Base-by-base conservation (phyloP, 1,140 invertebrate genomes). In the Pogonus chalceus region DNA sequence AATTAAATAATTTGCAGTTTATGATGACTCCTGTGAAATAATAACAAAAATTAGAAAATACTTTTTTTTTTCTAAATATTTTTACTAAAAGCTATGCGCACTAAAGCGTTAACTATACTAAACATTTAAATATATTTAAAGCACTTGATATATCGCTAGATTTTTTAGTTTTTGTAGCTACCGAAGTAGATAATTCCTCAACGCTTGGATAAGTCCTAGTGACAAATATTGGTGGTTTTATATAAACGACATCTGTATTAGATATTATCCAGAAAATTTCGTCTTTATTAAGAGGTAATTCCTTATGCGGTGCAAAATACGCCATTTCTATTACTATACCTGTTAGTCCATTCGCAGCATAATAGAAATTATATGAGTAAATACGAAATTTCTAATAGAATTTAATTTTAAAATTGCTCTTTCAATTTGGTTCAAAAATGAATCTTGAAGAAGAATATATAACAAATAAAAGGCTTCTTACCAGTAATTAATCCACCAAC, bases 401-500 rank as follows among this genome's bases (percentile, higher is more conserved):
- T n/a, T n/a, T n/a, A n/a, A n/a, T n/a, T n/a, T n/a, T n/a, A n/a
- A n/a, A n/a, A n/a, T n/a, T n/a, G n/a, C n/a, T n/a, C n/a, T n/a
- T n/a, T n/a, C n/a, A n/a, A 35, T 35, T 4, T 35, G 12, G 16
- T 35, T 35, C 12, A 2, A 35, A n/a, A n/a, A n/a, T n/a, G n/a
- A 21, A 18, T 46, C n/a, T 20, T 46, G 39, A 46, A 46, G 20
- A 14, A 18, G n/a, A 46, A 46, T 16, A 16, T 16, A 46, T 16
- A 2, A 46, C 2, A 46, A 2, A 23, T 49, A 21, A 12, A 21
- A 20, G 21, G 21, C 16, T 55, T 46, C 60, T 69, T 72, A 92
- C 92, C 92, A 70, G 90, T 89, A 52, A 91, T 56, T 56, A 83
- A 64, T 46, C 91, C 92, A n/a, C 84, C 82, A 51, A 82, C 73